Conservation (phyloP, 2,113 vertebrate species). For the Istiophorus platypterus region DNA sequence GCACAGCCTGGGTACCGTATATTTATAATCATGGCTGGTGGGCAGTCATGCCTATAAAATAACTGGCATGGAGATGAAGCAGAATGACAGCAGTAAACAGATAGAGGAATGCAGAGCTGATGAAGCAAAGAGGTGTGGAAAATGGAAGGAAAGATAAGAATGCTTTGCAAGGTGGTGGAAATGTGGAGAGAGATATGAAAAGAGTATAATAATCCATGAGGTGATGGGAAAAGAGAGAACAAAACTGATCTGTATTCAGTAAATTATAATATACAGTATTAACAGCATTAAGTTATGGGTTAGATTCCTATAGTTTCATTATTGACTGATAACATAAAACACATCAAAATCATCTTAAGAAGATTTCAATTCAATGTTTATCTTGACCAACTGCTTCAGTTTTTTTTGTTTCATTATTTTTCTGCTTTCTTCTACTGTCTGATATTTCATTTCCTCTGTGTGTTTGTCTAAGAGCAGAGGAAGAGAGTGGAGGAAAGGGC, state of each 20-base stretch:
- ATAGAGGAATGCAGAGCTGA: conserved; percentile 11
- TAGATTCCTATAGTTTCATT: background rate
- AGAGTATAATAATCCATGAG: background rate
- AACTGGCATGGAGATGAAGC: background rate
- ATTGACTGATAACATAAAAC: background rate
- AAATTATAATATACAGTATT: too few species aligned
- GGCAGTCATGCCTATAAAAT: background rate
- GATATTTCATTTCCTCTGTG: conserved; percentile 7
- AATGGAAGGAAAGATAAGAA: conserved; percentile 14
- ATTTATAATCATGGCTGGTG: background rate
- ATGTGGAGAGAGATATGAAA: conserved; percentile 10
- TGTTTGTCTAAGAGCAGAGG: conserved; percentile 23
- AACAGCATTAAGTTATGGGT: background rate
- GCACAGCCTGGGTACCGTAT: too few species aligned
- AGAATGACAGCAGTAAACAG: conserved; percentile 1
- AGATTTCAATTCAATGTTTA: background rate
- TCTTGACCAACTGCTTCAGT: background rate
- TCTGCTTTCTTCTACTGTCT: background rate
- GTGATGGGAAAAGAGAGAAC: background rate
- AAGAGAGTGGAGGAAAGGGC: conserved; percentile 31
- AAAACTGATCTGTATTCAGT: background rate
- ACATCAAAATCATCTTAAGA: background rate
- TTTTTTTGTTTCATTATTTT: background rate
- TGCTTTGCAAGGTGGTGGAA: background rate
- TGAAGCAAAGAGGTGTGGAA: conserved; percentile 1